These are phyloP conservation scores for Zaprionus ghesquierei DNA, from an alignment of 1,140 invertebrate genomes.

Conservation along the genomic window DNA sequence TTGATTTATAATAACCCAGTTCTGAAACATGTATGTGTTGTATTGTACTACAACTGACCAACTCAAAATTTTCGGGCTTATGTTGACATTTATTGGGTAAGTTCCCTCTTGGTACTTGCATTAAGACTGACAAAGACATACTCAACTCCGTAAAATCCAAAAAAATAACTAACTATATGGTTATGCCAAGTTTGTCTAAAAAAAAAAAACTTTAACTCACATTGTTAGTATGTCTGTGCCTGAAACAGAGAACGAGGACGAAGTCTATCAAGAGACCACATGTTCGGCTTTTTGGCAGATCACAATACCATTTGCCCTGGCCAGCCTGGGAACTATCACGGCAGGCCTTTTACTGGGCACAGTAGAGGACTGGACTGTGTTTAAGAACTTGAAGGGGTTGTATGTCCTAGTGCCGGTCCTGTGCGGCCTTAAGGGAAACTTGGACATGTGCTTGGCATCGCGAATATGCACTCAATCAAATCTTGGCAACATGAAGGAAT, in stretches of 20 bases:
- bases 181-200: too few relatives aligned
- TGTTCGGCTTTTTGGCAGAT: not conserved
- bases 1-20: slow-evolving; percentile 6
- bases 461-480: not conserved
- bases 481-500: not conserved
- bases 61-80: too few relatives aligned
- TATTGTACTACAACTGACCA: too few relatives aligned
- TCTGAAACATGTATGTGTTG: not conserved
- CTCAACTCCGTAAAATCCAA: too few relatives aligned
- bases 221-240: not conserved
- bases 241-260: not conserved
- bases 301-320: not conserved
- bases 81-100: too few relatives aligned
- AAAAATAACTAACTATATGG: too few relatives aligned
- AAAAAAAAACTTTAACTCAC: not conserved
- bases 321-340: not conserved
- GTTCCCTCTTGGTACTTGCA: too few relatives aligned
- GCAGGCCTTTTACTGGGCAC: not conserved
- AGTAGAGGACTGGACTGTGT: not conserved
- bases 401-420: not conserved
- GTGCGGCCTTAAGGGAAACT: not conserved
- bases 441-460: not conserved
- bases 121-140: too few relatives aligned
- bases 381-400: not conserved
- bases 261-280: not conserved